Conservation (phyloP, 2,113 vertebrate species). For the Hydropotes inermis region DNA sequence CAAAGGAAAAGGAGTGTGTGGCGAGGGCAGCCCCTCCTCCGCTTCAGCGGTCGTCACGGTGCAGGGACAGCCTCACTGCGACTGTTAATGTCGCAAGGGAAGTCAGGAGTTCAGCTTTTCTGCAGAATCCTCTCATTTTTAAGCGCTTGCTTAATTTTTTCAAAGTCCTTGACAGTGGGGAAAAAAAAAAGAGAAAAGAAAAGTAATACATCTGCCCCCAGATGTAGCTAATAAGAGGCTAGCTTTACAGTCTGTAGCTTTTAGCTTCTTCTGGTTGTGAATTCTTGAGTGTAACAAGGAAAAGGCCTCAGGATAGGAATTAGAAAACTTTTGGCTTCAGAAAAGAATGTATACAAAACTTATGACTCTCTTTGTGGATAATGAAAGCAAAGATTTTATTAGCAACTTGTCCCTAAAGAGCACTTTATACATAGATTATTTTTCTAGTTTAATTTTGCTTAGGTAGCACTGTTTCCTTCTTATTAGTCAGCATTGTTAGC, state of each 20-base stretch:
- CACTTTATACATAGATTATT: conserved; percentile 52
- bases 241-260: conserved; percentile 22
- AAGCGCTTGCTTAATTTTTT: conserved; percentile 29
- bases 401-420: conserved; percentile 22
- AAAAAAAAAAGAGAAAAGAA: background rate
- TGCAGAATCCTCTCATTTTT: background rate
- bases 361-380: background rate
- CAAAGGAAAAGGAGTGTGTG: background rate
- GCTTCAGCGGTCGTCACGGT: background rate
- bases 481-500: conserved; percentile 70
- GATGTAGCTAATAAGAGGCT: background rate
- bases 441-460: conserved; percentile 55
- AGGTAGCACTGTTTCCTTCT: conserved; percentile 56
- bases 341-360: conserved; percentile 31
- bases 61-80: background rate
- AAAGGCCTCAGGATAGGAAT: conserved; percentile 22
- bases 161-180: background rate
- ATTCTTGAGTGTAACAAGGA: background rate
- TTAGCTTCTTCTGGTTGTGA: conserved; percentile 26
- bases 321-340: conserved; percentile 25
- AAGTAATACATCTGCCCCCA: background rate
- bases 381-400: conserved; percentile 49
- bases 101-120: background rate
- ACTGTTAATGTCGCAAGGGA: background rate
- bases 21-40: background rate